A percentile compares a stretch with the other conserved stretches of the same genome.
These are phyloP conservation scores for Dryobotodes eremita DNA, from an alignment of 2,888 invertebrate species.

Conservation along the genomic window DNA sequence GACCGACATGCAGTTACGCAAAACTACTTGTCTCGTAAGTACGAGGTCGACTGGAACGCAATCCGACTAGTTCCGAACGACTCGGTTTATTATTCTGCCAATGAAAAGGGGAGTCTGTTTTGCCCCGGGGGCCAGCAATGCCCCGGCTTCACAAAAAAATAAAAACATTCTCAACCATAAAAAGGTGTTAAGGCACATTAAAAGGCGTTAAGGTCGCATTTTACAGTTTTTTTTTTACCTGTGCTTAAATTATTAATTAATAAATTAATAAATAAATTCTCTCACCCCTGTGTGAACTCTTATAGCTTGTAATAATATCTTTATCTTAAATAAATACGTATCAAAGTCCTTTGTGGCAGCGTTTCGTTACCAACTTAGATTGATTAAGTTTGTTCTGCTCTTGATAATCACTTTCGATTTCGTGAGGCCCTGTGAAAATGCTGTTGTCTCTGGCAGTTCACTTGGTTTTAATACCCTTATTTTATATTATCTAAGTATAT, in stretches of 20 bases:
- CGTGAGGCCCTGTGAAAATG: constrained; percentile 46
- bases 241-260: too few relatives aligned
- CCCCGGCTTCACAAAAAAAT: too few relatives aligned
- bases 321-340: constrained; percentile 75
- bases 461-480: constrained; percentile 10
- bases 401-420: constrained; percentile 68
- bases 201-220: not conserved
- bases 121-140: not conserved
- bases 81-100: not conserved
- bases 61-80: not conserved
- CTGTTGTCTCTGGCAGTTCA: constrained; percentile 38
- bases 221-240: too few relatives aligned
- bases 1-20: not conserved
- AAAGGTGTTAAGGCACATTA: too few relatives aligned
- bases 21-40: not conserved
- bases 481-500: not conserved
- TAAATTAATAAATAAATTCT: not conserved
- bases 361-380: constrained; percentile 77
- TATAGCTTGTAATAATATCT: constrained; percentile 69
- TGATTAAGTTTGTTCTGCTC: constrained; percentile 79
- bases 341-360: constrained; percentile 65
- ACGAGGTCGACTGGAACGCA: not conserved
- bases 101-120: not conserved
- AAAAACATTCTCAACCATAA: too few relatives aligned
- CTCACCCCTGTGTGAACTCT: constrained; percentile 58